phyloP scores from a whole-genome alignment of 1,140 invertebrate genomes.

The Planococcus citri region DNA sequence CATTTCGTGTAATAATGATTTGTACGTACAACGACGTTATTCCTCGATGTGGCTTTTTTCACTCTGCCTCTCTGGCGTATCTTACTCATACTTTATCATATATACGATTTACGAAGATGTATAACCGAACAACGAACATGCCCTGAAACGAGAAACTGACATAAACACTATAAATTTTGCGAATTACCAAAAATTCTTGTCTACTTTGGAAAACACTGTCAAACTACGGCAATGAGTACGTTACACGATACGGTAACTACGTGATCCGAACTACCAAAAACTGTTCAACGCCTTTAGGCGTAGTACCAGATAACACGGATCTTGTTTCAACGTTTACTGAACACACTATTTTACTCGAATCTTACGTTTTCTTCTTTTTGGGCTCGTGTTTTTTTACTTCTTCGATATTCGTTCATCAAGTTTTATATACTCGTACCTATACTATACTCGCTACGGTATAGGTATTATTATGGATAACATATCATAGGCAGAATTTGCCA shows the following conservation, averaged over 20 bases:
- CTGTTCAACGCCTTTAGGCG: not conserved
- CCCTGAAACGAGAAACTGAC: no score
- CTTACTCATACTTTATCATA: not conserved
- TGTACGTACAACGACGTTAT: not conserved
- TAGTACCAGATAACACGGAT: not conserved
- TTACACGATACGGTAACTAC: not conserved
- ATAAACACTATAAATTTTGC: no score
- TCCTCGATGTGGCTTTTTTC: not conserved
- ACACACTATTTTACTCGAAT: slow-evolving; percentile 8
- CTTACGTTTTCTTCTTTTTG: not conserved
- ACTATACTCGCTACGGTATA: no score
- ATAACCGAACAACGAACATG: not conserved
- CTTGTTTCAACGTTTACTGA: slow-evolving; percentile 6
- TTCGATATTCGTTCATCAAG: not conserved
- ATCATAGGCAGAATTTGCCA: not conserved
- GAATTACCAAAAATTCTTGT: not conserved
- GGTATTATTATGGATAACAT: slow-evolving; percentile 4
- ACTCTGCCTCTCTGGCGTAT: not conserved
- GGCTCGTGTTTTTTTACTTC: not conserved
- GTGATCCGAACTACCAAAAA: slow-evolving; percentile 6
- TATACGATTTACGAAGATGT: not conserved
- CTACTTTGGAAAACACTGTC: not conserved
- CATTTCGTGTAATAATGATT: slow-evolving; percentile 8
- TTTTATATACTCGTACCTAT: no score
- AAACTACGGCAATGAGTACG: not conserved